These are phyloP conservation scores for Nycticebus coucang DNA, from an alignment of 2,113 vertebrate genomes.

Conservation along the genomic window DNA sequence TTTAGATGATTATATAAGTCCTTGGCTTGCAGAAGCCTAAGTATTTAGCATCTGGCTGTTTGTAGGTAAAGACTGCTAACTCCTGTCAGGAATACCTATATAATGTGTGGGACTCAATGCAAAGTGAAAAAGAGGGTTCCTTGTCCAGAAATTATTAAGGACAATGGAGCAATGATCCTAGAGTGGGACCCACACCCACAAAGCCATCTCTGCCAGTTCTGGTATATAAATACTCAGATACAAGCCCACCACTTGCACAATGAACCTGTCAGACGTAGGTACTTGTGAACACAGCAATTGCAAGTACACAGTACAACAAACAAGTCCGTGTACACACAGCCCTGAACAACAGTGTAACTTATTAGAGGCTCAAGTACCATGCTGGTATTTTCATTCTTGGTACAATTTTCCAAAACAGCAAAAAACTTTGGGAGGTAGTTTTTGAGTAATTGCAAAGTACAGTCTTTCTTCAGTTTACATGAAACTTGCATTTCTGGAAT, in stretches of 20 bases:
- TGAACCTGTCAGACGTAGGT: accelerated
- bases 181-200: no score
- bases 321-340: accelerated
- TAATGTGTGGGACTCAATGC: not conserved
- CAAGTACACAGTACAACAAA: not conserved
- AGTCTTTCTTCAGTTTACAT: not conserved
- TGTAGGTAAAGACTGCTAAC: not conserved
- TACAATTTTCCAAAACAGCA: not conserved
- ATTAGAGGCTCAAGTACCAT: not conserved
- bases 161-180: not conserved
- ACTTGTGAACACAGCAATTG: not conserved
- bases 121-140: not conserved
- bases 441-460: not conserved
- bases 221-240: not conserved
- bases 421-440: not conserved
- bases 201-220: not conserved
- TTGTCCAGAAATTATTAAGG: not conserved
- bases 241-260: not conserved
- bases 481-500: not conserved
- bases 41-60: not conserved
- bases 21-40: not conserved
- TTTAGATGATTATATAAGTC: not conserved
- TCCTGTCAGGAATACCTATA: not conserved
- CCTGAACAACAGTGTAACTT: accelerated
- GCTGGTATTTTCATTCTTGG: not conserved